These are phyloP conservation scores for Rhinichthys klamathensis DNA, from an alignment of 2,113 vertebrate species.

Conservation along the genomic window DNA sequence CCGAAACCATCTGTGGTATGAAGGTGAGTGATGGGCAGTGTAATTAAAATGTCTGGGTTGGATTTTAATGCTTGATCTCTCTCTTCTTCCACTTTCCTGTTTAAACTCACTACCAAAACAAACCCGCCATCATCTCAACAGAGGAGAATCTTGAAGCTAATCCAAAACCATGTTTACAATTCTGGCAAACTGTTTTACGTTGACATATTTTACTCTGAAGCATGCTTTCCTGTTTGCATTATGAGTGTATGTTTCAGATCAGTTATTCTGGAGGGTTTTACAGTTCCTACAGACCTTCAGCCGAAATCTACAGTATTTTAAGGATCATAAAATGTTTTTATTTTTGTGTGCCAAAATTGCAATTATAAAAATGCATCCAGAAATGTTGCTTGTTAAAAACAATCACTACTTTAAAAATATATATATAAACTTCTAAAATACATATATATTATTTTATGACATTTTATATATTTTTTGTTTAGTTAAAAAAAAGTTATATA, in stretches of 20 bases:
- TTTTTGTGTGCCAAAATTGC: background rate
- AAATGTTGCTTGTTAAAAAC: background rate
- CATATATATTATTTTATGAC: background rate
- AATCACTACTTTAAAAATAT: background rate
- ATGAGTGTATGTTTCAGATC: conserved; percentile 32
- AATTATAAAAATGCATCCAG: background rate
- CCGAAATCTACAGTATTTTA: background rate
- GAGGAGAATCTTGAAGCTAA: conserved; percentile 17
- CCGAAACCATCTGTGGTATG: background rate
- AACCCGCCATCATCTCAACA: conserved; percentile 28
- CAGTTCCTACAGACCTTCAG: conserved; percentile 1
- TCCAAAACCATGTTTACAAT: conserved; percentile 36
- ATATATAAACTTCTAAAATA: no score
- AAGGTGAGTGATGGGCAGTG: background rate
- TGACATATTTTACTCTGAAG: conserved; percentile 19
- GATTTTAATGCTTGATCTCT: conserved; percentile 8
- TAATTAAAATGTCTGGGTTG: conserved; percentile 17
- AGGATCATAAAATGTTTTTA: background rate
- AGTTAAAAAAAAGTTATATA: no score
- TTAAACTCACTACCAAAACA: conserved; percentile 31
- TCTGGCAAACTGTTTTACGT: conserved; percentile 24
- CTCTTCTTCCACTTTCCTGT: conserved; percentile 39
- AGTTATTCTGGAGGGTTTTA: background rate
- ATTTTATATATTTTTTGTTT: no score
- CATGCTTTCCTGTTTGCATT: conserved; percentile 35